phyloP scores from a whole-genome alignment of 37 sponge, comb jelly and placozoan species.

The Haliclona indistincta region DNA sequence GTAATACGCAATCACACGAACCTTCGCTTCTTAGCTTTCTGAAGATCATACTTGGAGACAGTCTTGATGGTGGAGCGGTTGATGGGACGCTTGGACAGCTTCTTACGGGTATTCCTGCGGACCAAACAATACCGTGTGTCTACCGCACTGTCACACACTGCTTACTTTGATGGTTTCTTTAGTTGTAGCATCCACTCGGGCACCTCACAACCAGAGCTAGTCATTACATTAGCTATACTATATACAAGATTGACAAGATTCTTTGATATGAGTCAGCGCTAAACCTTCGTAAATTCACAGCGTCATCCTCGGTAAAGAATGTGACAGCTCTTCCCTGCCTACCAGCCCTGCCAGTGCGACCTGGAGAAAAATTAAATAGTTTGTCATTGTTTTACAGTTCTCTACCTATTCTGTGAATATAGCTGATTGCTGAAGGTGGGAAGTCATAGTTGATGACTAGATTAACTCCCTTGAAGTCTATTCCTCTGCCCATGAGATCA shows the following conservation, averaged over 20 bases:
- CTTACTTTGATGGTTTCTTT: constrained; percentile 86
- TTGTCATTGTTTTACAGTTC: not conserved
- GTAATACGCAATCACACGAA: not conserved
- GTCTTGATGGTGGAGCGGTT: constrained; percentile 67
- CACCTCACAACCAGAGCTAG: constrained; percentile 85
- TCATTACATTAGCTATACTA: constrained; percentile 92
- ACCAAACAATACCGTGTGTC: not conserved
- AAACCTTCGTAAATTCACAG: constrained; percentile 80
- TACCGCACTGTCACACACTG: not conserved
- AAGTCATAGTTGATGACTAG: constrained; percentile 96
- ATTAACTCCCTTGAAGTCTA: constrained; percentile 98
- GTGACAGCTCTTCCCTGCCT: constrained; percentile 88
- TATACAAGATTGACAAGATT: not conserved
- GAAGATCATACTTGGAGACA: constrained; percentile 74
- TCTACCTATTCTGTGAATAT: constrained; percentile 95
- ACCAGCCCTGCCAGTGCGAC: constrained; percentile 97
- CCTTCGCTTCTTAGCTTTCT: constrained; percentile 62
- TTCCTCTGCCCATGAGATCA: constrained; percentile 91
- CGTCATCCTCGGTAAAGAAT: constrained; percentile 94
- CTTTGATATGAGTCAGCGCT: too few relatives aligned
- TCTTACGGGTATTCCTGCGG: constrained; percentile 57
- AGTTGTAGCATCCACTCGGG: constrained; percentile 93
- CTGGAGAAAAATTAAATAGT: constrained; percentile 10
- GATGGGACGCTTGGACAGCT: constrained; percentile 66
- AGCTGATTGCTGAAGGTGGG: constrained; percentile 86